Conservation (phyloP, 2,113 vertebrate genomes). For the Oxygymnocypris stewartii region DNA sequence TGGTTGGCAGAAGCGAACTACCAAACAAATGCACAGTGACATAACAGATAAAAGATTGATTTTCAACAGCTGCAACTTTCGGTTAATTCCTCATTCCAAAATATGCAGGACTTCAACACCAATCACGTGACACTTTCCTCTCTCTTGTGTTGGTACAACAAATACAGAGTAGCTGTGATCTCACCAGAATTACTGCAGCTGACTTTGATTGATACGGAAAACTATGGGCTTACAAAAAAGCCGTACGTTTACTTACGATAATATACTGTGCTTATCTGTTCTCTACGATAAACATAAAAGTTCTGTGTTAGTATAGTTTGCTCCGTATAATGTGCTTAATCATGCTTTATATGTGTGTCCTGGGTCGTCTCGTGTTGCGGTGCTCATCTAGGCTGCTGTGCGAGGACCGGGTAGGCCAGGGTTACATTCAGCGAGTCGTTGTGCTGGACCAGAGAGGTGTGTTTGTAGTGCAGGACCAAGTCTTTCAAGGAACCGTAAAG, state of each 20-base stretch:
- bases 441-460: constrained; percentile 98
- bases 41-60: constrained; percentile 34
- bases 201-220: constrained; percentile 26
- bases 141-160: neutral
- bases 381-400: constrained; percentile 95
- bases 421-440: constrained; percentile 99
- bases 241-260: constrained; percentile 17
- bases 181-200: constrained; percentile 20
- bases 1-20: constrained; percentile 12
- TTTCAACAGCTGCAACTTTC: constrained; percentile 24
- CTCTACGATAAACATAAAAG: constrained; percentile 39
- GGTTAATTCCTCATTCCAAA: constrained; percentile 14
- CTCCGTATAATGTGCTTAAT: constrained; percentile 34
- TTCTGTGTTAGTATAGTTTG: constrained; percentile 30
- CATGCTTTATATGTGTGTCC: constrained; percentile 40
- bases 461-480: constrained; percentile 99
- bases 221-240: constrained; percentile 33
- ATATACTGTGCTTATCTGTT: constrained; percentile 38
- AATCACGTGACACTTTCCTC: neutral
- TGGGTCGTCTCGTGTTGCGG: neutral
- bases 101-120: neutral
- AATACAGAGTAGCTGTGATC: constrained; percentile 24
- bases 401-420: constrained; percentile 93
- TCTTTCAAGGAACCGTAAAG: constrained; percentile 95
- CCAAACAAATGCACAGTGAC: constrained; percentile 41